Base-by-base conservation (phyloP, 2,888 invertebrate genomes). In the Coenonympha glycerion region DNA sequence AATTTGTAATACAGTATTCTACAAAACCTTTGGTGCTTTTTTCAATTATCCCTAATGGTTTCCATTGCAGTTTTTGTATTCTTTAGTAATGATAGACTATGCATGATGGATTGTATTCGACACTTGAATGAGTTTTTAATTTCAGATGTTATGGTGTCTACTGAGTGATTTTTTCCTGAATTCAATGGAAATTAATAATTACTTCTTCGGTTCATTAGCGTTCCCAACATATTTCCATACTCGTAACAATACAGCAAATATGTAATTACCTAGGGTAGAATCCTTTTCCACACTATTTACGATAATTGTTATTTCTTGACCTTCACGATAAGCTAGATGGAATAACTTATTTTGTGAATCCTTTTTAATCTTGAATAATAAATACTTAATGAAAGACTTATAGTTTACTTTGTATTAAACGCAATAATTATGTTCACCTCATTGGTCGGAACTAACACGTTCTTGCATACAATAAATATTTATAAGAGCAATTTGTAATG, bases 401-500 rank as follows among this genome's bases (percentile, higher is more conserved):
- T 39, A 13, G 39, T 15, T 24, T 22, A 9, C 8, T 15, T 24
- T 24, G 30, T 28, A 41, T 30, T 11, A 30, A 41, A 41, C 30
- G n/a, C n/a, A 18, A 15, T 19, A 41, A 41, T 28, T 30, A 41
- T 41, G 8, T 28, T 6, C 41, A 30, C 28, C 8, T 41, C 41
- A 41, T 30, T 30, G 41, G 30, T 41, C 39, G 9, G 18, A 47
- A 15, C 19, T 47, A 46, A 37, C 36, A 37, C 37, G 37, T 47
- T 47, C 28, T 37, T 37, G 18, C 19, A 28, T 19, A 18, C 21
- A 30, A 34, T 44, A 28, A 75, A 69, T 71, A 78, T 79, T 72
- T 76, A 79, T 74, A 69, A 72, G 72, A 64, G 61, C 68, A 70
- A 79, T 80, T 75, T 76, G 72, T 76, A 76, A 73, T 55, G 60